A percentile compares a stretch with the other conserved stretches of the same genome.
These are phyloP conservation scores for Anorthoa munda DNA, from an alignment of 2,888 invertebrate genomes.

Conservation along the genomic window DNA sequence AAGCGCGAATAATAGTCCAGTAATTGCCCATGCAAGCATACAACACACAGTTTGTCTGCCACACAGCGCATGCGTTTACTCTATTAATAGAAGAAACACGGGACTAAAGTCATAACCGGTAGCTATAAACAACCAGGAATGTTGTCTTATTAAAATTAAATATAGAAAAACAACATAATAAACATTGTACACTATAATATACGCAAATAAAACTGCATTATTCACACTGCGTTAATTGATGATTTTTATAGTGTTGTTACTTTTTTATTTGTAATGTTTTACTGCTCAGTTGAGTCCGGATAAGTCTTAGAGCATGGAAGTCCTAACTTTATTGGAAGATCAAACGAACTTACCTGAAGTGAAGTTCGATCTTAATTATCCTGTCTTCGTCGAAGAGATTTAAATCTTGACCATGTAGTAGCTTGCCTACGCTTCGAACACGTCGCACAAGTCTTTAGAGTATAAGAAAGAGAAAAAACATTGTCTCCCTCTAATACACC, in stretches of 20 bases:
- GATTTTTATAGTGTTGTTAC: not conserved
- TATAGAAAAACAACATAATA: conserved; percentile 6
- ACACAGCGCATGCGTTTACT: conserved; percentile 16
- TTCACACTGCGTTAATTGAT: conserved; percentile 2
- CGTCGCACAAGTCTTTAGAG: too few relatives aligned
- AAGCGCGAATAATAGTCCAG: too few relatives aligned
- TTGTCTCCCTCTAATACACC: too few relatives aligned
- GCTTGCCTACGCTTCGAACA: too few relatives aligned
- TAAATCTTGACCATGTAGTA: too few relatives aligned
- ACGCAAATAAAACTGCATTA: not conserved
- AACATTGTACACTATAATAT: not conserved
- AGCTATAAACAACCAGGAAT: conserved; percentile 25
- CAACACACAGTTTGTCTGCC: not conserved
- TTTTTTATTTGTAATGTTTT: not conserved
- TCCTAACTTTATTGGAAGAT: too few relatives aligned
- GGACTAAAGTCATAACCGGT: conserved; percentile 19
- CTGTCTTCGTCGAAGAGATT: too few relatives aligned
- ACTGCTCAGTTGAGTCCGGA: not conserved
- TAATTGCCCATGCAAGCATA: not conserved
- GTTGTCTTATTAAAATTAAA: conserved; percentile 38
- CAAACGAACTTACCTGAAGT: too few relatives aligned
- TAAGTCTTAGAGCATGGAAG: too few relatives aligned
- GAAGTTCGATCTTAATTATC: too few relatives aligned
- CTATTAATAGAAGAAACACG: conserved; percentile 15
- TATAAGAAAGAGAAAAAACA: too few relatives aligned